Percentiles rank a stretch among this genome's conserved stretches.
Evolutionary conservation across 2,797 vertebrate genomes (phyloP).

Genomic region (Streptopelia turtur): DNA sequence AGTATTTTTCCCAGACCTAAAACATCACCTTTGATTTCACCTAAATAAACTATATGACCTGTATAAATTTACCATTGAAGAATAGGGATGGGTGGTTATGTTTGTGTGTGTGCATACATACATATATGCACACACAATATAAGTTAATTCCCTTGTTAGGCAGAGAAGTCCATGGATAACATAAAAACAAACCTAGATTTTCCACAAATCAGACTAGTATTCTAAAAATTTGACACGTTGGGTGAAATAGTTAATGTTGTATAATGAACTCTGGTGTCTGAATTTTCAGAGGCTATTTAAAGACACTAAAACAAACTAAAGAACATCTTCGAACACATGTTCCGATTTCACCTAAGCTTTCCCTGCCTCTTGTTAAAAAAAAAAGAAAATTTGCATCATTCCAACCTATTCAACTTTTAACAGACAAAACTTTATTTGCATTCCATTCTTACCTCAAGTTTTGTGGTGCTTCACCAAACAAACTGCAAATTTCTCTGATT

Average conservation of each 20-base stretch:
- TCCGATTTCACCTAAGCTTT: neutral
- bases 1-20: neutral
- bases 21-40: neutral
- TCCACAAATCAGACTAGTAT: neutral
- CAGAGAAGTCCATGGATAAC: neutral
- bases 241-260: neutral
- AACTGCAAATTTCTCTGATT: slow-evolving; percentile 99
- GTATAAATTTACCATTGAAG: neutral
- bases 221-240: neutral
- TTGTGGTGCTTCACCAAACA: slow-evolving; percentile 99
- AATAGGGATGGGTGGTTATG: neutral
- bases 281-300: neutral
- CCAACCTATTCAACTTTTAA: neutral
- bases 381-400: neutral
- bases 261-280: neutral
- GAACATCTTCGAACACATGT: neutral
- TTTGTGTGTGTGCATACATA: neutral
- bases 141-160: neutral
- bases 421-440: neutral
- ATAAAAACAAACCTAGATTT: neutral
- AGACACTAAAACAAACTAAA: neutral
- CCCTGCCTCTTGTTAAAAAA: rapidly evolving
- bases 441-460: slow-evolving; percentile 90
- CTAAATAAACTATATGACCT: neutral
- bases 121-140: neutral